Evolutionary conservation across 1,140 invertebrate genomes (phyloP).

Genomic region (Papilio glaucus): DNA sequence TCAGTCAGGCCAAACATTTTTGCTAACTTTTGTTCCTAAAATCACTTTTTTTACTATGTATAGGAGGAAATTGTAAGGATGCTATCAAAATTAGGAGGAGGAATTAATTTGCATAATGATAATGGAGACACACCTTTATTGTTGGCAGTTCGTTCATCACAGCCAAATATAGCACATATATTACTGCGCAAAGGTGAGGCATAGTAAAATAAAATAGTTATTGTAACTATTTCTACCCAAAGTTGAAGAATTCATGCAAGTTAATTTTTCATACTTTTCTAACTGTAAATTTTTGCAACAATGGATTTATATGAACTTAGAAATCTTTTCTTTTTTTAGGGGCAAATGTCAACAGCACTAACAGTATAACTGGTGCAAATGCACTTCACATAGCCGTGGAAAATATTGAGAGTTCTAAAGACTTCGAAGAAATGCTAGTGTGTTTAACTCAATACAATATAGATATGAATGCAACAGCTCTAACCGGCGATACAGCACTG

Average conservation of each 20-base stretch:
- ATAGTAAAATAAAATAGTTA: no score
- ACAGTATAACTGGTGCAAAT: conserved; percentile 83
- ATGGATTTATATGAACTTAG: no score
- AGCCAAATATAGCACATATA: conserved; percentile 75
- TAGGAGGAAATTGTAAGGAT: conserved; percentile 70
- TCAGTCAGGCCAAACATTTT: no score
- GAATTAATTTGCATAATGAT: conserved; percentile 84
- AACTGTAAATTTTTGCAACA: no score
- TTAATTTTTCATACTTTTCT: no score
- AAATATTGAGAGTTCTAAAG: conserved; percentile 57
- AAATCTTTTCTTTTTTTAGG: conserved; percentile 69
- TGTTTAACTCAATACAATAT: conserved; percentile 72
- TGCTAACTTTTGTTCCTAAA: conserved; percentile 1
- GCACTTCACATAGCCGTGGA: conserved; percentile 84
- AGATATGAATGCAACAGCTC: conserved; percentile 71
- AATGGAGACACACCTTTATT: conserved; percentile 86
- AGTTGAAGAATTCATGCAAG: no score
- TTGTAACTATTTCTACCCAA: no score
- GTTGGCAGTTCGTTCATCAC: conserved; percentile 82
- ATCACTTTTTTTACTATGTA: conserved; percentile 40
- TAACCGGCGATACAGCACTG: conserved; percentile 77
- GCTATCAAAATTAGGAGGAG: conserved; percentile 68
- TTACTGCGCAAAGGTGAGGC: conserved; percentile 81
- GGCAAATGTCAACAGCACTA: conserved; percentile 84
- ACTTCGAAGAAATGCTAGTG: conserved; percentile 72